Evolutionary conservation across 35 echinoderm and acorn worm species (phyloP).

Genomic region (Acanthaster planci): DNA sequence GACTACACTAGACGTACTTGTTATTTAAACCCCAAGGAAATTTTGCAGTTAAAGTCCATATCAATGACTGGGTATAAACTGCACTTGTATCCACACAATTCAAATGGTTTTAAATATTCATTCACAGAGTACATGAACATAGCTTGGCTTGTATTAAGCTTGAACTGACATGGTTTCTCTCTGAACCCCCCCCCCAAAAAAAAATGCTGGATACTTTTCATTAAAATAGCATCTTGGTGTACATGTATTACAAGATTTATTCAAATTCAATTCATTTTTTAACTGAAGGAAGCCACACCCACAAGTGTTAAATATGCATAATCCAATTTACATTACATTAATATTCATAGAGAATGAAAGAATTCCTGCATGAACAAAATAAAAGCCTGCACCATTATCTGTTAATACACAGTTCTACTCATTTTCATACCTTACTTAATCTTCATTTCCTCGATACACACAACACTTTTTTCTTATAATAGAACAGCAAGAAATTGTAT

Average conservation of each 20-base stretch:
- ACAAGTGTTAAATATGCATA: conserved; percentile 34
- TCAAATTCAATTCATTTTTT: not conserved
- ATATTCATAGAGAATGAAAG: not conserved
- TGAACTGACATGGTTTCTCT: not conserved
- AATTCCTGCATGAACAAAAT: not conserved
- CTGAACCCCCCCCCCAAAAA: not conserved
- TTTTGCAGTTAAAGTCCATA: too few relatives aligned
- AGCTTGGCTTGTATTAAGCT: not conserved
- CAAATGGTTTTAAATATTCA: not conserved
- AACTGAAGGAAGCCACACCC: conserved; percentile 24
- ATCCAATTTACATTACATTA: conserved; percentile 11
- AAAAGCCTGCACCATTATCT: conserved; percentile 1
- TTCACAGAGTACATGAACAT: not conserved
- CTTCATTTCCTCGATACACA: not conserved
- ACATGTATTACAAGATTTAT: not conserved
- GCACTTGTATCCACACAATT: not conserved
- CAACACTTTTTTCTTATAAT: conserved; percentile 1
- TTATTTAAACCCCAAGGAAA: too few relatives aligned
- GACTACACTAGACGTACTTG: too few relatives aligned
- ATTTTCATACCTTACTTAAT: not conserved
- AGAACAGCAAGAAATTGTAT: not conserved
- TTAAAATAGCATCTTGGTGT: not conserved
- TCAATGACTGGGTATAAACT: too few relatives aligned
- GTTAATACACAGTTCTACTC: conserved; percentile 15
- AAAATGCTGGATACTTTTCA: not conserved